These are phyloP conservation scores for Phycodurus eques DNA, from an alignment of 2,113 vertebrate genomes.

Conservation along the genomic window DNA sequence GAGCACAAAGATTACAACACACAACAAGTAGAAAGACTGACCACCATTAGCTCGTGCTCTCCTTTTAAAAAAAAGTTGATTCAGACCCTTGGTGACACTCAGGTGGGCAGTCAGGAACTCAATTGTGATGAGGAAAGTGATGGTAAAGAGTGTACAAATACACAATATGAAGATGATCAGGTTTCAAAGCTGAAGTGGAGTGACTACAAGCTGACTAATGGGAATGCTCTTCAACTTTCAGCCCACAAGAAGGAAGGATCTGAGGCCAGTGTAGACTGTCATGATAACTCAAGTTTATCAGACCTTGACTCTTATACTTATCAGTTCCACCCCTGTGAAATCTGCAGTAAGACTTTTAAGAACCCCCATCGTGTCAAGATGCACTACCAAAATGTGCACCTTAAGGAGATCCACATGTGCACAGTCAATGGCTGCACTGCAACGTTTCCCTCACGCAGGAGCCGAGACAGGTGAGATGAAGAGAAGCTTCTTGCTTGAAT, in stretches of 20 bases:
- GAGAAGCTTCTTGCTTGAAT: not conserved
- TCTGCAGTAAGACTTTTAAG: slow-evolving; percentile 94
- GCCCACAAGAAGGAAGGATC: slow-evolving; percentile 66
- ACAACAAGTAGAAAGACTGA: slow-evolving; percentile 47
- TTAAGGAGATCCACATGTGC: slow-evolving; percentile 89
- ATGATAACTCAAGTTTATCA: slow-evolving; percentile 60
- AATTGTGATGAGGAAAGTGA: slow-evolving; percentile 54
- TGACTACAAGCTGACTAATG: slow-evolving; percentile 74
- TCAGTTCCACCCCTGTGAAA: slow-evolving; percentile 82
- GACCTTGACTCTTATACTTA: slow-evolving; percentile 70
- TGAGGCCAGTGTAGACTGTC: slow-evolving; percentile 69
- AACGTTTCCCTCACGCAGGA: slow-evolving; percentile 88
- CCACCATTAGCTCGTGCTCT: slow-evolving; percentile 47
- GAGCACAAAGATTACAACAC: slow-evolving; percentile 58
- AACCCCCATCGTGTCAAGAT: slow-evolving; percentile 90
- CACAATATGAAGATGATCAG: slow-evolving; percentile 34
- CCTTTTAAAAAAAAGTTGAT: slow-evolving; percentile 49
- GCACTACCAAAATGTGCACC: slow-evolving; percentile 90
- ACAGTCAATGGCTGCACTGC: slow-evolving; percentile 89
- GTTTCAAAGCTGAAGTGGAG: slow-evolving; percentile 69
- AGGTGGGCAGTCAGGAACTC: slow-evolving; percentile 30
- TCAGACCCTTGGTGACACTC: slow-evolving; percentile 60
- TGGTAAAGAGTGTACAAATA: slow-evolving; percentile 43
- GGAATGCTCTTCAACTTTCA: slow-evolving; percentile 65
- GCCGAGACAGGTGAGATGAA: slow-evolving; percentile 91